Evolutionary conservation across 2,797 vertebrate species (phyloP).

Genomic region (Microchirus variegatus): DNA sequence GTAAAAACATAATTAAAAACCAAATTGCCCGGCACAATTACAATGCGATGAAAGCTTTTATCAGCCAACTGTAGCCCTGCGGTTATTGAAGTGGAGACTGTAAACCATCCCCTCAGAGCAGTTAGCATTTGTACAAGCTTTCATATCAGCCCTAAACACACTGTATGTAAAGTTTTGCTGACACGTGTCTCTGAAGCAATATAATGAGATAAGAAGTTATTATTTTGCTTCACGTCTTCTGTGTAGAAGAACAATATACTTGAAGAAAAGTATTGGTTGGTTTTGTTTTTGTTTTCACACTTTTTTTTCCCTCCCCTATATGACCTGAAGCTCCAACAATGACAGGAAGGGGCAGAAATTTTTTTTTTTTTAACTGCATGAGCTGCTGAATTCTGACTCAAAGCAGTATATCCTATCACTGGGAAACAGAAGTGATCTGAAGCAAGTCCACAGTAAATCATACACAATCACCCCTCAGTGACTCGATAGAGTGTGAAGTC

Average conservation of each 20-base stretch:
- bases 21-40: not conserved
- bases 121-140: not conserved
- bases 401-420: not conserved
- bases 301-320: not conserved
- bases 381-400: not conserved
- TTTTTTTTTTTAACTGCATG: not conserved
- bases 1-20: too few relatives aligned
- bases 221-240: not conserved
- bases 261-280: not conserved
- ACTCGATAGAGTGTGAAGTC: not conserved
- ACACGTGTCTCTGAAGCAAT: not conserved
- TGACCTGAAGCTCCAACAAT: not conserved
- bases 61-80: too few relatives aligned
- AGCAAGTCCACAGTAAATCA: too few relatives aligned
- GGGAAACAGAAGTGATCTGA: not conserved
- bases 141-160: not conserved
- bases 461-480: not conserved
- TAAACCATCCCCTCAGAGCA: too few relatives aligned
- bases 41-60: not conserved
- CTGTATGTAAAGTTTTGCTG: not conserved
- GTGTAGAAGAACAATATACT: not conserved
- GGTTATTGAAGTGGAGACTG: not conserved
- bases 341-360: not conserved
- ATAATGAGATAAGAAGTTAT: not conserved
- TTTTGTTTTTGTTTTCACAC: not conserved